Conservation (phyloP, 2,888 invertebrate genomes). For the Trichacis sp. region DNA sequence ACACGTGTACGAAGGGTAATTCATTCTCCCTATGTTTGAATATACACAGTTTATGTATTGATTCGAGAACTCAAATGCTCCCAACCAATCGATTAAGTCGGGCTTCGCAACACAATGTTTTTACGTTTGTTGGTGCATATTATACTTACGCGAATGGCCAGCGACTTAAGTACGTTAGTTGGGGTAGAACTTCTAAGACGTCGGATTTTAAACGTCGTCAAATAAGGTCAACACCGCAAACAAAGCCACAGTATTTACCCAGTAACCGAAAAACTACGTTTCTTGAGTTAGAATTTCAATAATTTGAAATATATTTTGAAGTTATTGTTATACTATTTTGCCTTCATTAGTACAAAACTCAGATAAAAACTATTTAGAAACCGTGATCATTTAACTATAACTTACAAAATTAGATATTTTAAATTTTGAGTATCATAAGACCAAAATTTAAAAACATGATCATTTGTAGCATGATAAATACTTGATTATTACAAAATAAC, state of each 20-base stretch:
- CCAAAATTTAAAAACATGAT: too few species aligned
- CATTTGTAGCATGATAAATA: too few species aligned
- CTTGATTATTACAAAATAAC: too few species aligned
- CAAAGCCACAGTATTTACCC: not conserved
- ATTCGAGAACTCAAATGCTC: constrained; percentile 10
- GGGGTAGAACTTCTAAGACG: constrained; percentile 21
- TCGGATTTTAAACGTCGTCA: not conserved
- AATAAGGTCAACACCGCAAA: constrained; percentile 4
- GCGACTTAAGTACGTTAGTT: constrained; percentile 19
- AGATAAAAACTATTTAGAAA: too few species aligned
- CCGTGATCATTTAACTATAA: too few species aligned
- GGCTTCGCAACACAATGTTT: constrained; percentile 10
- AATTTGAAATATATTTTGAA: too few species aligned
- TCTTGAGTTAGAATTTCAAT: too few species aligned
- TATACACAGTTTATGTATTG: constrained; percentile 11
- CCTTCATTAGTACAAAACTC: too few species aligned
- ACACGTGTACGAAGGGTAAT: too few species aligned
- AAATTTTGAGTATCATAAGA: too few species aligned
- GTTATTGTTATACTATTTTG: too few species aligned
- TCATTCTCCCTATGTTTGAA: not conserved
- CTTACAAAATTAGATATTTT: too few species aligned
- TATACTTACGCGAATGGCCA: not conserved
- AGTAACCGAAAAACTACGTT: constrained; percentile 1
- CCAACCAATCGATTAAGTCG: constrained; percentile 22
- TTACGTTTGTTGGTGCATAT: constrained; percentile 13